Evolutionary conservation across 2,113 vertebrate species (phyloP).

Genomic region (Marcusenius ussheri): DNA sequence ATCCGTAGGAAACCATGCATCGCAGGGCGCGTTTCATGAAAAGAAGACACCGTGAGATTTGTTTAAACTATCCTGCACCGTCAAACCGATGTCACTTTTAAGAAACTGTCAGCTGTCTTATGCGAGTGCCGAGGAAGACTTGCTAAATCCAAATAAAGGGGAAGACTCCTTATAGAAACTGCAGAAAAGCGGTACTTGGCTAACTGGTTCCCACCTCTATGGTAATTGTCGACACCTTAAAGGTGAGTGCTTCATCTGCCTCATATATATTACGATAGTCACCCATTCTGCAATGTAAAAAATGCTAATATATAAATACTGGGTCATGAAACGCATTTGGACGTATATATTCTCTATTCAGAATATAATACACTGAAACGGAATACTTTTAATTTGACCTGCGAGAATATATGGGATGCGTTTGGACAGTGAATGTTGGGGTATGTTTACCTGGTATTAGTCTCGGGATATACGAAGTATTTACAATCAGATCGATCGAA

Average conservation of each 20-base stretch:
- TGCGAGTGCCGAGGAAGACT: not conserved
- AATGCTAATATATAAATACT: not conserved
- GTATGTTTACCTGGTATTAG: not conserved
- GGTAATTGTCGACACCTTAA: not conserved
- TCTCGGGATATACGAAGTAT: not conserved
- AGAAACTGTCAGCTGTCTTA: not conserved
- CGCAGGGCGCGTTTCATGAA: not conserved
- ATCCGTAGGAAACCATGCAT: not conserved
- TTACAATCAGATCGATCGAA: not conserved
- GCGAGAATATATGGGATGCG: not conserved
- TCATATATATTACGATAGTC: not conserved
- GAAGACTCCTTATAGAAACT: not conserved
- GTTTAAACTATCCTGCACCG: not conserved
- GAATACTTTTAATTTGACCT: not conserved
- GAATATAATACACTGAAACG: not conserved
- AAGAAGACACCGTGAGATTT: not conserved
- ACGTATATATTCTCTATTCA: not conserved
- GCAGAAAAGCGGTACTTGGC: not conserved
- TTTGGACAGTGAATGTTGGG: not conserved
- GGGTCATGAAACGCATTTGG: not conserved
- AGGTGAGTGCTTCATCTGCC: not conserved
- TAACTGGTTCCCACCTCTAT: conserved; percentile 10
- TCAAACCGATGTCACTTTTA: not conserved
- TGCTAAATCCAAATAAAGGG: not conserved
- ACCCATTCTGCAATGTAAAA: not conserved